phyloP scores from a whole-genome alignment of 2,888 invertebrate genomes.

The Panopea generosa region DNA sequence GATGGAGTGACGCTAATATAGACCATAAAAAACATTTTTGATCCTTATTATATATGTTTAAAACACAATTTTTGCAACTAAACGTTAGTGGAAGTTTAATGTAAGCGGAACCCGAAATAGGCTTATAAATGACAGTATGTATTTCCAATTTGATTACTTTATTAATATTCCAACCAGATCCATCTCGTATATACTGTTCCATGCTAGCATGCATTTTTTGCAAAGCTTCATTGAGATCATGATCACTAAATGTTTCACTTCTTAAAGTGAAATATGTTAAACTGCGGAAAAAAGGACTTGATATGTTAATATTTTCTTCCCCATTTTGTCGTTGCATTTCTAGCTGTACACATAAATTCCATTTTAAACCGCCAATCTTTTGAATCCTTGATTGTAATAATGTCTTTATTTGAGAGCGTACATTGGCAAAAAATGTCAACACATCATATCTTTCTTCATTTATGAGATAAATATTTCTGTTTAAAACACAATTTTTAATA shows the following conservation, averaged over 20 bases:
- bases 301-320: constrained; percentile 10
- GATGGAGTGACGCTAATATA: constrained; percentile 47
- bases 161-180: constrained; percentile 46
- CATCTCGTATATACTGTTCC: constrained; percentile 43
- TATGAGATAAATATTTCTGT: constrained; percentile 24
- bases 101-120: constrained; percentile 44
- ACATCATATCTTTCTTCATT: constrained; percentile 32
- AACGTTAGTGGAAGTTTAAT: constrained; percentile 38
- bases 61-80: background rate
- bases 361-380: constrained; percentile 36
- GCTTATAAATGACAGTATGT: constrained; percentile 46
- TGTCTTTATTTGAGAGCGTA: constrained; percentile 2
- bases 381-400: constrained; percentile 12
- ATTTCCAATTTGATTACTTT: constrained; percentile 42
- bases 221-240: constrained; percentile 39
- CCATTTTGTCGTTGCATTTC: constrained; percentile 48
- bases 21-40: constrained; percentile 50
- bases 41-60: constrained; percentile 51
- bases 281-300: constrained; percentile 35
- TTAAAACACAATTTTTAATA: constrained; percentile 13
- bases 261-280: constrained; percentile 16
- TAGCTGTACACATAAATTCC: constrained; percentile 50
- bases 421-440: constrained; percentile 33
- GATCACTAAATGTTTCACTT: constrained; percentile 16
- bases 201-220: constrained; percentile 47